Conservation (phyloP, 2,113 vertebrate genomes). For the Gasterosteus nipponicus region DNA sequence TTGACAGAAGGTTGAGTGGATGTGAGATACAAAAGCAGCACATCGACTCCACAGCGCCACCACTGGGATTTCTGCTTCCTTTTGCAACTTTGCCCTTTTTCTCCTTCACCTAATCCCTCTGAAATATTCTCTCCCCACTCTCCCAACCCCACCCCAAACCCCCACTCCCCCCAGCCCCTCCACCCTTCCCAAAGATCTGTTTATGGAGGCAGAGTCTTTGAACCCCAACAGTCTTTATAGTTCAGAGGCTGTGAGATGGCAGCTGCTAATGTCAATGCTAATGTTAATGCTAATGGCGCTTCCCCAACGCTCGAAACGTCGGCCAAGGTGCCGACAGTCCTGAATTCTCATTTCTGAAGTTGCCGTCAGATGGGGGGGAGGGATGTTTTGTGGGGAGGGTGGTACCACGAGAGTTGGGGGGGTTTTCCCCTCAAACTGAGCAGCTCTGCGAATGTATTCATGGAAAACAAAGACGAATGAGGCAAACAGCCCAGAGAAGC, state of each 20-base stretch:
- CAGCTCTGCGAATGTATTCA: slow-evolving; percentile 61
- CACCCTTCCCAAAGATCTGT: slow-evolving; percentile 66
- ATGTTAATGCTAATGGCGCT: slow-evolving; percentile 79
- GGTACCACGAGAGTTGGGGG: not conserved
- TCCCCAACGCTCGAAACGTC: slow-evolving; percentile 60
- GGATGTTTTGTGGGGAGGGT: slow-evolving; percentile 1
- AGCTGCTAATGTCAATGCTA: slow-evolving; percentile 81
- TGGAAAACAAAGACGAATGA: slow-evolving; percentile 56
- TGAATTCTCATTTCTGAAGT: slow-evolving; percentile 45
- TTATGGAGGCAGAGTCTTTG: slow-evolving; percentile 76
- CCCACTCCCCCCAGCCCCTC: not conserved
- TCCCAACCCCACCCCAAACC: not conserved
- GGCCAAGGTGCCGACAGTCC: slow-evolving; percentile 33
- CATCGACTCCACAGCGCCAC: not conserved
- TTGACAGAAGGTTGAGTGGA: not conserved
- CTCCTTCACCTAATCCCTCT: slow-evolving; percentile 54
- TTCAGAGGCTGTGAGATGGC: slow-evolving; percentile 72
- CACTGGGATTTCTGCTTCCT: slow-evolving; percentile 29
- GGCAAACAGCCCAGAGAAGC: slow-evolving; percentile 40
- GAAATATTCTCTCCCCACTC: slow-evolving; percentile 40
- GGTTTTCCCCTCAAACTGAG: slow-evolving; percentile 11
- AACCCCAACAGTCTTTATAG: slow-evolving; percentile 74
- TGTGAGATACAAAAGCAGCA: slow-evolving; percentile 7
- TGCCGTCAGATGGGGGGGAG: slow-evolving; percentile 23
- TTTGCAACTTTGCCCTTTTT: slow-evolving; percentile 47